These are phyloP conservation scores for Oryzaephilus surinamensis DNA, from an alignment of 1,140 invertebrate species.

Conservation along the genomic window DNA sequence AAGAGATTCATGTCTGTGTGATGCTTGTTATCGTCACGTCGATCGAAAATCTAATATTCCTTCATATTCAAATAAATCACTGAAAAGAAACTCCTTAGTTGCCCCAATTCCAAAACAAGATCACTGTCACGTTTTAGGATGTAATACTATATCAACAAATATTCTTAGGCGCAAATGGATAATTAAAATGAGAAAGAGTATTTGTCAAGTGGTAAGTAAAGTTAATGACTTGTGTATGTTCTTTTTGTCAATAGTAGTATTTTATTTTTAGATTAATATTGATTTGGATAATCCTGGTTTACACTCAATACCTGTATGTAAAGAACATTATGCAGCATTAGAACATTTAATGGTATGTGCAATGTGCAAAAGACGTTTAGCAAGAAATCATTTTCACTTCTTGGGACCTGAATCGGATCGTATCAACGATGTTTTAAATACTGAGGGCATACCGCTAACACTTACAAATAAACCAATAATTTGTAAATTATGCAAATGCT, in stretches of 20 bases:
- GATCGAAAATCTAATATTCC: conserved; percentile 63
- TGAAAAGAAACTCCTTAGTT: conserved; percentile 25
- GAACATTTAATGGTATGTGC: conserved; percentile 62
- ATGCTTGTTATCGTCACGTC: conserved; percentile 73
- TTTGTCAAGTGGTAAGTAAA: conserved; percentile 54
- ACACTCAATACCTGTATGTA: conserved; percentile 51
- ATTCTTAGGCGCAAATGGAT: conserved; percentile 68
- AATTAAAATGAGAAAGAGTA: conserved; percentile 55
- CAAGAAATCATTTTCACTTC: conserved; percentile 59
- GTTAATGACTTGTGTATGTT: not conserved
- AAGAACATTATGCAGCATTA: conserved; percentile 49
- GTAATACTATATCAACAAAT: conserved; percentile 51
- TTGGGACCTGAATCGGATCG: conserved; percentile 48
- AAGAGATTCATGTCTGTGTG: conserved; percentile 70
- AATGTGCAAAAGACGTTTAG: conserved; percentile 60
- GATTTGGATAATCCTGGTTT: conserved; percentile 46
- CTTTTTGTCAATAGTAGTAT: not conserved
- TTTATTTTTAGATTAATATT: conserved; percentile 41
- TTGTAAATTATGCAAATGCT: conserved; percentile 70
- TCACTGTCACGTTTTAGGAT: conserved; percentile 50
- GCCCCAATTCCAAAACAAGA: conserved; percentile 34
- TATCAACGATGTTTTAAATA: conserved; percentile 52
- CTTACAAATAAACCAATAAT: conserved; percentile 50
- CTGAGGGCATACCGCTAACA: conserved; percentile 56
- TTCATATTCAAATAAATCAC: conserved; percentile 40